A percentile compares a stretch with the other conserved stretches of the same genome.
phyloP scores from a whole-genome alignment of 2,797 vertebrate genomes.

The Apogon talboti region DNA sequence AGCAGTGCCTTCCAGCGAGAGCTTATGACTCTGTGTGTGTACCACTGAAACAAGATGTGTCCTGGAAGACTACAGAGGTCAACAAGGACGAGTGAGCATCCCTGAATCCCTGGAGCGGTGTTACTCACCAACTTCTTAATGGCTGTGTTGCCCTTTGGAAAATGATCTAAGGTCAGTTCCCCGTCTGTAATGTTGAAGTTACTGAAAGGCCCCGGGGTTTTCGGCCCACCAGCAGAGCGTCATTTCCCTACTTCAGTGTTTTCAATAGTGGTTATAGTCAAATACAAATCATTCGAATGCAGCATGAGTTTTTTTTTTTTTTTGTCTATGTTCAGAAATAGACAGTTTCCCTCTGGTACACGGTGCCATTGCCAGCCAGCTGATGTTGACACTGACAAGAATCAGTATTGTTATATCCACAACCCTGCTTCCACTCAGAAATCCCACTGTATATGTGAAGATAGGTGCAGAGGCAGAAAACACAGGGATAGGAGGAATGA shows the following conservation, averaged over 20 bases:
- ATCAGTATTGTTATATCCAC: constrained; percentile 53
- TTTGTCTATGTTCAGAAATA: constrained; percentile 36
- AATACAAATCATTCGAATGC: constrained; percentile 15
- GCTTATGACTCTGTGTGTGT: constrained; percentile 31
- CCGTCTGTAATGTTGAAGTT: constrained; percentile 9
- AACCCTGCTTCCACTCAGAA: constrained; percentile 59
- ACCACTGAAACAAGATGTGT: constrained; percentile 55
- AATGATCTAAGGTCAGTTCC: constrained; percentile 52
- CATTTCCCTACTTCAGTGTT: background rate
- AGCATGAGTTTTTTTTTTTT: constrained; percentile 4
- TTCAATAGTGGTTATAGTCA: constrained; percentile 7
- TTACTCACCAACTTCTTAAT: constrained; percentile 62
- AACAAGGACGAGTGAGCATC: constrained; percentile 59
- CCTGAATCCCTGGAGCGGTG: constrained; percentile 47
- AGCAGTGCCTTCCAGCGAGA: constrained; percentile 54
- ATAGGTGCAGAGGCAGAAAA: constrained; percentile 46
- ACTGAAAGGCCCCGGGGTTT: constrained; percentile 12
- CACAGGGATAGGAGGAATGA: constrained; percentile 35
- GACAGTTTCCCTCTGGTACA: constrained; percentile 42
- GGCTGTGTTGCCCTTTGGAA: constrained; percentile 41
- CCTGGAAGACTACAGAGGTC: constrained; percentile 68
- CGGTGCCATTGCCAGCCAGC: constrained; percentile 38
- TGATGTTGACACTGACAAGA: constrained; percentile 46
- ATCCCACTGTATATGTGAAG: constrained; percentile 43
- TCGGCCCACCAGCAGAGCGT: constrained; percentile 6